Evolutionary conservation across 2,797 vertebrate genomes (phyloP), one percentile per base, ranked within the genome.

Genomic region (Microctenopoma stevenorrisi): DNA sequence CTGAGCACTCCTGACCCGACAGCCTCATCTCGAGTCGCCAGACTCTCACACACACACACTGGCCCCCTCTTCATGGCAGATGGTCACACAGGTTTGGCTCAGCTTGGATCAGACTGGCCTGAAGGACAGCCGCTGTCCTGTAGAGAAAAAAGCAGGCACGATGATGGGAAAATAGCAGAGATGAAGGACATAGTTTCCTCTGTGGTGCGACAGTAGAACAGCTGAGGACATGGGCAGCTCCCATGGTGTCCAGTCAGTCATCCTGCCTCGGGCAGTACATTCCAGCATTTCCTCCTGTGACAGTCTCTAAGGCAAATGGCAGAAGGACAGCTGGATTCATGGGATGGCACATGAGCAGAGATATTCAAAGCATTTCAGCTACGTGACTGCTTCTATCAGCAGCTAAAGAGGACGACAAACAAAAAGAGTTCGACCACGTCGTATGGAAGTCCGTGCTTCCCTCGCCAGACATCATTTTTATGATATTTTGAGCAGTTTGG

Each of bases 1-100:
- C 83, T 86, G 72, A 81, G 60, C 61, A 60, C 79, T 68, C 57
- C 55, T 74, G 80, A 79, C 76, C 80, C 22, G 47, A 82, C 71
- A 64, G 50, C 64, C 74, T 76, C 78, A 73, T 78, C 69, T 70
- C 49, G 40, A 69, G 64, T 77, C 48, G 9, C 76, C 64, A 82
- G 76, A 72, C 68, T 62, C 64, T 68, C 26, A 26, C 16, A 28
- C 25, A 42, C 43, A 50, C 44, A 37, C 25, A 33, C 52, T 61
- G 53, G 16, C 12, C 56, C 30, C 22, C 37, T 60, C 9, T 52
- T 14, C 7, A 68, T 49, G 51, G 38, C 18, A 9, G 18, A 18
- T 33, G 5, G 30, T 5, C 5, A 33, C 7, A 5, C 4, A 33
- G 30, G 30, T 15, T 25, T 26, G 10, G 4, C 7, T 7, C 22